phyloP scores from a whole-genome alignment of 2,113 vertebrate species.

The Elaphurus davidianus region DNA sequence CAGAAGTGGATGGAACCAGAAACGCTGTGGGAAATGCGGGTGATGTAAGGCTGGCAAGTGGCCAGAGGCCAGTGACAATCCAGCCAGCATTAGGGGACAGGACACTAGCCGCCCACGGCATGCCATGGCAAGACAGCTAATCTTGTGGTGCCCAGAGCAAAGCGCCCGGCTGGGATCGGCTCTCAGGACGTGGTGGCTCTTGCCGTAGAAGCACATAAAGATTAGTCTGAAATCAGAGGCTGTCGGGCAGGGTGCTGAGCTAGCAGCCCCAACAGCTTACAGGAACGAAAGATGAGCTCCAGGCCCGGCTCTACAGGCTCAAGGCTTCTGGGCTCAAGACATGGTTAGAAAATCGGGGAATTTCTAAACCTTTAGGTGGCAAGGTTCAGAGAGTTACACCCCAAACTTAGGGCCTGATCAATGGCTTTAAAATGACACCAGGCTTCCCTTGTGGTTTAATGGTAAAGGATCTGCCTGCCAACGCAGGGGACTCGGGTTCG shows the following conservation, averaged over 20 bases:
- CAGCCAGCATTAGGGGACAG: neutral
- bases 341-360: neutral
- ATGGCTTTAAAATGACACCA: neutral
- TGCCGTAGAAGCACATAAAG: neutral
- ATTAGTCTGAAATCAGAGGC: neutral
- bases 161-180: neutral
- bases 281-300: neutral
- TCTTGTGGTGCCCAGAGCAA: slow-evolving; percentile 24
- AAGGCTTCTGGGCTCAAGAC: neutral
- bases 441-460: neutral
- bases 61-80: slow-evolving; percentile 4
- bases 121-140: slow-evolving; percentile 6
- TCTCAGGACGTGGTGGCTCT: neutral
- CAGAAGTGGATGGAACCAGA: neutral
- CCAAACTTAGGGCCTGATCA: neutral
- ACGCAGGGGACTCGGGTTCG: neutral
- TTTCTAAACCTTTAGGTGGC: neutral
- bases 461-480: neutral
- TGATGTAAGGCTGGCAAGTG: neutral
- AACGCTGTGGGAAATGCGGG: neutral
- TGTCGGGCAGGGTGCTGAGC: neutral
- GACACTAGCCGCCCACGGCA: neutral
- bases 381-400: neutral
- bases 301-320: neutral
- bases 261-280: neutral